Evolutionary conservation across 92 coral and sea anemone genomes (phyloP), one percentile per base, ranked within the genome.

Genomic region (Nematostella vectensis): DNA sequence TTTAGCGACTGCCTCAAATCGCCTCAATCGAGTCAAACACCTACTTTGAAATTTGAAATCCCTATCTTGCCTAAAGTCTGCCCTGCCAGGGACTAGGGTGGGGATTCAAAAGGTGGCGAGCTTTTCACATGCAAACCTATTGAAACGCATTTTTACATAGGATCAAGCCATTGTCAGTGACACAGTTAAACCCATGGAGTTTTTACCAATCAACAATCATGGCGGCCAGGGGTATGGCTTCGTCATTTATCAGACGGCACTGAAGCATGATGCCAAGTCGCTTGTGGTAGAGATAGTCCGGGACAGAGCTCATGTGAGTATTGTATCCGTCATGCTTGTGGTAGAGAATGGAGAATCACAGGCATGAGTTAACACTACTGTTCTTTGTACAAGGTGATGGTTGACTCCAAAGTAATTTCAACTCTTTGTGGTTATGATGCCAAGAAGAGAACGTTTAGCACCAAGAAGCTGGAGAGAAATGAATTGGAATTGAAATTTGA

Each of bases 141-240:
- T n/a, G n/a, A n/a, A n/a, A n/a, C 27, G 19, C 24, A 22, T 2
- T 17, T 1, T 4, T 2, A 28, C 1, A 15, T 43, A 64, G 70
- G 61, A 64, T 28, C 70, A 64, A 40, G 12, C 69, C 2, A 36
- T 85, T 21, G 48, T 48, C 24, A 70, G 68, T 33, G 75, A 70
- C 24, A 3, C 66, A 29, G 72, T 89, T 11, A 54, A 78, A 65
- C 65, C 96, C 11, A 91, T 91, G 96, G 98, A 91, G 38, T 55
- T 66, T 29, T 51, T 91, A 20, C 83, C 75, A 18, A 60, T 79
- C 18, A 85, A 85, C 60, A 72, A 76, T 37, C 63, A 62, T 54
- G 85, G 93, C n/a, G 97, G 98, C 0, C 95, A 91, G 61, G 77
- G 85, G 0, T 91, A 78, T 61, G 98, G 98, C 36, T 91, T 77